A percentile compares a stretch with the other conserved stretches of the same genome.
phyloP scores from a whole-genome alignment of 2,797 vertebrate species.

The Podarcis siculus region DNA sequence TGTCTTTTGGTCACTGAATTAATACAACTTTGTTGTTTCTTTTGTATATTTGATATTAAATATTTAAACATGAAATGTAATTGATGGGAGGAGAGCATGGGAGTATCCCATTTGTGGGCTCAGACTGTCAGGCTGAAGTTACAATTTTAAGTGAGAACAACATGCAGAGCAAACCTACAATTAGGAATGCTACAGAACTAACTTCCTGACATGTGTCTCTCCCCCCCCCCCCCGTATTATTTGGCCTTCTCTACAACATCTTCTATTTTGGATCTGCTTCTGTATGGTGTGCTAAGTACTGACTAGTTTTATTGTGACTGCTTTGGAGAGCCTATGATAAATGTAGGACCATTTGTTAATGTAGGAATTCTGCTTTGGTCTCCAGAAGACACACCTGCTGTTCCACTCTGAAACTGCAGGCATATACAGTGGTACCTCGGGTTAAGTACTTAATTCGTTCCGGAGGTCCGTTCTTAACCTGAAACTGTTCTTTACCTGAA shows the following conservation, averaged over 20 bases:
- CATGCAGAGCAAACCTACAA: accelerated
- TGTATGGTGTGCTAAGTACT: background rate
- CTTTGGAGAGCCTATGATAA: background rate
- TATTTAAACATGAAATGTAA: slow-evolving; percentile 22
- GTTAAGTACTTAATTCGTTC: too few relatives aligned
- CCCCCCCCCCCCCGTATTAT: background rate
- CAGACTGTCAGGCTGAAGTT: background rate
- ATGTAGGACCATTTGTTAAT: slow-evolving; percentile 10
- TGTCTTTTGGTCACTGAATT: slow-evolving; percentile 10
- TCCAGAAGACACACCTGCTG: slow-evolving; percentile 18
- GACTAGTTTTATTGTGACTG: background rate
- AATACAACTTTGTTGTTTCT: slow-evolving; percentile 22
- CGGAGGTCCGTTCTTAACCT: too few relatives aligned
- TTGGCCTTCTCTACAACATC: background rate
- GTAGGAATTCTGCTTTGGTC: slow-evolving; percentile 25
- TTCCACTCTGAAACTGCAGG: background rate
- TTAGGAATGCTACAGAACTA: background rate
- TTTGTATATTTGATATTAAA: slow-evolving; percentile 12
- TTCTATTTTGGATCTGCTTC: slow-evolving; percentile 38
- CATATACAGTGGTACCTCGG: too few relatives aligned
- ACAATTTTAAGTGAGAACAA: slow-evolving; percentile 16
- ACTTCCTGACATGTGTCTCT: background rate
- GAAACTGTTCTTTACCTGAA: too few relatives aligned
- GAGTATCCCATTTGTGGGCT: slow-evolving; percentile 2
- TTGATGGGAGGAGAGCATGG: slow-evolving; percentile 24